Base-by-base conservation (phyloP, 2,888 invertebrate species). In the Creontiades dilutus region DNA sequence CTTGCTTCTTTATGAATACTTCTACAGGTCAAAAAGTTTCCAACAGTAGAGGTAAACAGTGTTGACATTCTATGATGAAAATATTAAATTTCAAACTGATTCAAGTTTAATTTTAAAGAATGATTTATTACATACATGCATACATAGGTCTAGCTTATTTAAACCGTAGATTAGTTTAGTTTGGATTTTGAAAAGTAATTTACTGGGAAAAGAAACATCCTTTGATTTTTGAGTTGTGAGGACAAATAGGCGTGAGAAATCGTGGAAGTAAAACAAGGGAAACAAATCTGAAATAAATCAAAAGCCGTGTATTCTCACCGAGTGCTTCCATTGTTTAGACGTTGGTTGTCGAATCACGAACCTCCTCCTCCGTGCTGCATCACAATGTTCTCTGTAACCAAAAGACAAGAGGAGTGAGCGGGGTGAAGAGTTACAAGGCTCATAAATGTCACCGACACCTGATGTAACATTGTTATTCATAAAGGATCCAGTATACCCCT, bases 241-340 rank as follows among this genome's bases (percentile, higher is more conserved):
- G 37, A 37, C 37, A 37, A 37, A 37, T 37, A 37, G 7, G 37
- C 37, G 61, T 61, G 46, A 81, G 48, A 81, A 81, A 81, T 81
- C n/a, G 16, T 1, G 19, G 81, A 47, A 19, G 14, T 1, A 52
- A 46, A 37, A 37, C 37, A 37, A 37, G 37, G 37, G 27, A 82
- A 27, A 82, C 52, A 82, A 82, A 11, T 16, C 52, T 55, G 52
- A 27, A 52, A 52, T 82, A 55, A 82, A 52, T 14, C 23, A 81
- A 81, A 81, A 81, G 80, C 16, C 82, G 52, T 27, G 52, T 82
- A 82, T 86, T 90, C 91, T 90, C 80, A 91, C 91, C 91, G 86
- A 91, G 89, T 90, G 91, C 91, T 89, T 91, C 91, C 91, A 91
- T 91, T 91, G 91, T 91, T 89, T 80, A 48, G 28, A 37, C 27